These are phyloP conservation scores for Chiridota heheva DNA, from an alignment of 35 echinoderm and acorn worm genomes.

Conservation along the genomic window DNA sequence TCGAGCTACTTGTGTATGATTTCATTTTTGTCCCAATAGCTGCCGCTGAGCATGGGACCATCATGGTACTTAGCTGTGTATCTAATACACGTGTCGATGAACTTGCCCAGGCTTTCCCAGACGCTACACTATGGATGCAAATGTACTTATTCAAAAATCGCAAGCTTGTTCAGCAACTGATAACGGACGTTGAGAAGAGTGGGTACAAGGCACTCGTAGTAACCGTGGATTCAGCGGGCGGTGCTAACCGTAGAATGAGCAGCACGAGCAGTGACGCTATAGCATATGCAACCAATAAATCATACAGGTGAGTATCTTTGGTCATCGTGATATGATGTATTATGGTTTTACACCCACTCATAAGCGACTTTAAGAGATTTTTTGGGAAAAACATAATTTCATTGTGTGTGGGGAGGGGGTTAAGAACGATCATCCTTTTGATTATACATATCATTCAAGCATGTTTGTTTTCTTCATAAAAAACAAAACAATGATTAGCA, in stretches of 20 bases:
- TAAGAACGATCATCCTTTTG: neutral
- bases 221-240: constrained; percentile 62
- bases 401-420: neutral
- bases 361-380: neutral
- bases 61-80: constrained; percentile 30
- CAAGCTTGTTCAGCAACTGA: constrained; percentile 24
- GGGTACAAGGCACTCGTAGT: constrained; percentile 74
- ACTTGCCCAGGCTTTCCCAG: neutral
- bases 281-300: neutral
- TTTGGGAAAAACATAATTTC: neutral
- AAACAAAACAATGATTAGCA: no score
- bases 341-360: neutral
- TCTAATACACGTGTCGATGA: constrained; percentile 12
- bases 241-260: constrained; percentile 30
- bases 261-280: neutral
- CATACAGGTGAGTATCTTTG: neutral
- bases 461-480: no score
- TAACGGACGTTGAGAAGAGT: constrained; percentile 45
- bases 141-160: constrained; percentile 59
- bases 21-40: neutral
- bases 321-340: neutral
- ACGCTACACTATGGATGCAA: constrained; percentile 68
- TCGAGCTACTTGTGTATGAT: neutral
- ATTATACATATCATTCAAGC: no score
- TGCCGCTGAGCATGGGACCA: neutral